Base-by-base conservation (phyloP, 2,113 vertebrate species). In the Paracanthobrama guichenoti region DNA sequence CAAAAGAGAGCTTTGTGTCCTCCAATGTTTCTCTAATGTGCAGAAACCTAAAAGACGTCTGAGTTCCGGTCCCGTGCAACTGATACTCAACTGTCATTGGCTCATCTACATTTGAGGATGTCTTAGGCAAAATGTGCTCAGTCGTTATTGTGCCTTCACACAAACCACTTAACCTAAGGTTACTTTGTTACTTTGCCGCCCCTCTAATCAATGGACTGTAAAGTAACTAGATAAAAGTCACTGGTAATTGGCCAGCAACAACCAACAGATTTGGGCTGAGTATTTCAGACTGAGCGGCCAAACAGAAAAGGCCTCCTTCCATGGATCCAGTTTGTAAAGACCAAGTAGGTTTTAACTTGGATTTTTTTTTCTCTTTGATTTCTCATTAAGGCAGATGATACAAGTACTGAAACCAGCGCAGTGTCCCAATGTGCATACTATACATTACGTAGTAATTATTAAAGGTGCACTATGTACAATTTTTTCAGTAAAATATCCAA, bases 121-220 rank as follows among this genome's bases (percentile, higher is more conserved):
- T n/a, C n/a, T n/a, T n/a, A n/a, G n/a, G n/a, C n/a, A n/a, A n/a
- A n/a, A n/a, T n/a, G n/a, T 78, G 53, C 10, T 59, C 12, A 9
- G 53, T 55, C 1, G 5, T 73, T 48, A 44, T 26, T 59, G 28
- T 39, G 53, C 22, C 31, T 35, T 42, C 20, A 28, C 26, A 1
- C 13, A 60, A 79, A 46, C 57, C 39, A 62, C 35, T 79, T 79
- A 79, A 79, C 57, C 39, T 46, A 3, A 59, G 39, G 55, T 24
- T 6, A 62, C 53, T 77, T 39, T 39, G 50, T 53, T 53, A 53
- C 50, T 55, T 20, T 39, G 53, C 12, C 20, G 6, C 53, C n/a
- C 39, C n/a, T 44, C 31, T 79, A 60, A 64, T 79, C 77, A 79
- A n/a, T 79, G 57, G 77, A 55, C 77, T 44, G 31, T 59, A 78